Conservation (phyloP, 1,140 invertebrate species). For the Acarapis woodi region DNA sequence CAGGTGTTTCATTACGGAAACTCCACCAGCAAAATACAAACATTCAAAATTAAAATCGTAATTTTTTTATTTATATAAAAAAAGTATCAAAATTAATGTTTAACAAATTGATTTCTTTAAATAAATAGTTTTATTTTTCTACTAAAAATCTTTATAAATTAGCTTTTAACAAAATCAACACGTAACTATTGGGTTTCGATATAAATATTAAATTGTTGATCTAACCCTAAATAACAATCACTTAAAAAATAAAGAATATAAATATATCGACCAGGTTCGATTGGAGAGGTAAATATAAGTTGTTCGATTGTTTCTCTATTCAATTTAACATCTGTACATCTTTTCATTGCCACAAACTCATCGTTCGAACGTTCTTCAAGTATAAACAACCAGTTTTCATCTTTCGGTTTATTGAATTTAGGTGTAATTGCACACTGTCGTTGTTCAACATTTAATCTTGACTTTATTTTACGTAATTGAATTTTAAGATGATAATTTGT, state of each 20-base stretch:
- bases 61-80: background rate
- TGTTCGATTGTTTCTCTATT: conserved; percentile 19
- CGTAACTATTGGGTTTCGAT: conserved; percentile 12
- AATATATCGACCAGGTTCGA: conserved; percentile 26
- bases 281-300: conserved; percentile 33
- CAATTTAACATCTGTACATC: conserved; percentile 23
- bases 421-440: conserved; percentile 34
- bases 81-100: background rate
- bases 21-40: background rate
- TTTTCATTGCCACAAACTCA: conserved; percentile 63
- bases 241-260: conserved; percentile 65
- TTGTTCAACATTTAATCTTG: too few species aligned
- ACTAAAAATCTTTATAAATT: background rate
- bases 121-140: background rate
- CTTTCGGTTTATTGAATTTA: conserved; percentile 64
- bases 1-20: too few species aligned
- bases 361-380: conserved; percentile 34
- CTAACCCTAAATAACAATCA: conserved; percentile 73
- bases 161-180: background rate
- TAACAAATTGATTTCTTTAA: background rate
- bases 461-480: background rate
- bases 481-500: background rate
- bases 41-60: background rate
- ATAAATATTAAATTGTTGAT: conserved; percentile 52
- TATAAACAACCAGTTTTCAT: conserved; percentile 78